These are phyloP conservation scores for Calliphora vicina DNA, from an alignment of 1,140 invertebrate species.

Conservation along the genomic window DNA sequence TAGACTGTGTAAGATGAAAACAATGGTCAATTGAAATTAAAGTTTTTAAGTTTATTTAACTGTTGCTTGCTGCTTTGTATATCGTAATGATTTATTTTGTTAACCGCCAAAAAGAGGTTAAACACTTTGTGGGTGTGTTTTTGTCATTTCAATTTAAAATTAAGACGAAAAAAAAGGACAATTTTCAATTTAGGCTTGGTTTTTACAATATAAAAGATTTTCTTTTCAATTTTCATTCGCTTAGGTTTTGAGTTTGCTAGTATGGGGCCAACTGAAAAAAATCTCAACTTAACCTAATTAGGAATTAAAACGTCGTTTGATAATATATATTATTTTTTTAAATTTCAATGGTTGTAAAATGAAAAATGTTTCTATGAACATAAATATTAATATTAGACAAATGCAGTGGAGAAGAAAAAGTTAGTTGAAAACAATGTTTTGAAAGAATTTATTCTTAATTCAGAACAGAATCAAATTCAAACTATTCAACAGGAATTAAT, in stretches of 20 bases:
- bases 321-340: background rate
- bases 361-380: background rate
- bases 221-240: background rate
- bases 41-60: background rate
- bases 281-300: slow-evolving; percentile 26
- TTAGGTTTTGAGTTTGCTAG: background rate
- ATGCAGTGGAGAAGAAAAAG: background rate
- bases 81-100: slow-evolving; percentile 19
- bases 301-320: background rate
- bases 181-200: slow-evolving; percentile 19
- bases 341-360: background rate
- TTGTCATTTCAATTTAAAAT: background rate
- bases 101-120: slow-evolving; percentile 22
- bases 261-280: background rate
- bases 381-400: background rate
- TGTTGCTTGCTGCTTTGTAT: too few species aligned
- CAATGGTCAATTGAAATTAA: slow-evolving; percentile 30
- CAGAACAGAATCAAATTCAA: too few species aligned
- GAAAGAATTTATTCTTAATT: too few species aligned
- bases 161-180: slow-evolving; percentile 10
- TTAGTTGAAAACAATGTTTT: background rate
- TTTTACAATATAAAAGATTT: background rate
- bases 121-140: slow-evolving; percentile 24
- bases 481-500: too few species aligned
- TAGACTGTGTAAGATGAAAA: background rate